Evolutionary conservation across 2,113 vertebrate species (phyloP), one percentile per base, ranked within the genome.

Genomic region (Octodon degus): DNA sequence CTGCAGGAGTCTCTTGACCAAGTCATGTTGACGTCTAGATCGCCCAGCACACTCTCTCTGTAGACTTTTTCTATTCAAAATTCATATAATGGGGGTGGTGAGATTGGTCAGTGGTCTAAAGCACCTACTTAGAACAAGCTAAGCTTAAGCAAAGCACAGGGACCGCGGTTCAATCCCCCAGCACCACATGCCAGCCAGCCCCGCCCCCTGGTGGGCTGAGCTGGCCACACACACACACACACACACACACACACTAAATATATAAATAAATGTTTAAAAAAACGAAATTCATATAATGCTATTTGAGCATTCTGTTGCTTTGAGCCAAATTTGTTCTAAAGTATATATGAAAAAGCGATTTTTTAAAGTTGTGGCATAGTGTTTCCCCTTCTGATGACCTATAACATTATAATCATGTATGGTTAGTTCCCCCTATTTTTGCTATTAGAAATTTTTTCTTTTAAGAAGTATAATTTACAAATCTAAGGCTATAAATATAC

Each of bases 361-460:
- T 62, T 86, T 68, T n/a, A 0, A 83, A 77, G 67, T 92, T 40
- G 60, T 88, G 32, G 47, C n/a, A 79, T 17, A 87, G 24, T 91
- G 77, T 83, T 84, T 91, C 22, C 37, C 74, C 53, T 67, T 94
- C 62, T 90, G 43, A 88, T 90, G 50, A 68, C 34, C 25, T 50
- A 92, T 79, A 86, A 80, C 83, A 70, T 53, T 53, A 47, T 89
- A 92, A 60, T n/a, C 34, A 83, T 30, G 84, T 67, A 7, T 58
- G 47, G 58, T 27, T 34, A 72, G 79, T 85, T 65, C 5, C 11
- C n/a, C 27, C 68, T 86, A 68, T 68, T 91, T 81, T 93, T 93
- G n/a, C 16, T 90, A 68, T 55, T 84, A 47, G 74, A 92, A 95
- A 62, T 92, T 63, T 92, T 92, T 55, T 37, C 22, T 58, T 80